Percentiles rank a stretch among this genome's conserved stretches.
Conservation (phyloP, 2,888 invertebrate genomes). For the Diarsia dahlii region DNA sequence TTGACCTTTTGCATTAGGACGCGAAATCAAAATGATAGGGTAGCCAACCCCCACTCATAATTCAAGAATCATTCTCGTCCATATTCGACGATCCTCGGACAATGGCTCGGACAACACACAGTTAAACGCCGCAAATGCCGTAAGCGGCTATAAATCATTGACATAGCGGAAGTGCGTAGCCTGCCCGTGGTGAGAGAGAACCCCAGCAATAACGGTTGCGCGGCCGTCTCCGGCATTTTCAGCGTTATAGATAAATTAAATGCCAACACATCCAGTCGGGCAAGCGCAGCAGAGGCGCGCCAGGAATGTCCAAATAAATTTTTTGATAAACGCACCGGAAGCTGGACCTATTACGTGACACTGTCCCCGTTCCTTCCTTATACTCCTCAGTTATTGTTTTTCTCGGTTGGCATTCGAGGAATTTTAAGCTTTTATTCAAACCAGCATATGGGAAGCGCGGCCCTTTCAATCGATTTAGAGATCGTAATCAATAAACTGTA, state of each 20-base stretch:
- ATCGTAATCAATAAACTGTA: slow-evolving; percentile 86
- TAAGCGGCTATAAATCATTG: slow-evolving; percentile 88
- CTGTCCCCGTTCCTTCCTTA: slow-evolving; percentile 84
- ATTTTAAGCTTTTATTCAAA: slow-evolving; percentile 83
- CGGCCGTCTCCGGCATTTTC: slow-evolving; percentile 84
- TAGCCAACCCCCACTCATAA: slow-evolving; percentile 82
- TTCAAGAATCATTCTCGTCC: slow-evolving; percentile 85
- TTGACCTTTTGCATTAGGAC: slow-evolving; percentile 83
- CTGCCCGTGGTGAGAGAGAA: slow-evolving; percentile 76
- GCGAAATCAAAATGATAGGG: slow-evolving; percentile 83
- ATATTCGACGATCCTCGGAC: slow-evolving; percentile 85
- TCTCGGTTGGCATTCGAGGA: slow-evolving; percentile 82
- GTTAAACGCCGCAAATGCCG: slow-evolving; percentile 86
- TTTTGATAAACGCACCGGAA: slow-evolving; percentile 90
- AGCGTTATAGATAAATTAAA: slow-evolving; percentile 89
- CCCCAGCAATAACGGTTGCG: slow-evolving; percentile 86
- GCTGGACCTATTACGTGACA: slow-evolving; percentile 88
- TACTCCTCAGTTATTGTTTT: slow-evolving; percentile 87
- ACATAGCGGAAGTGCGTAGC: slow-evolving; percentile 89
- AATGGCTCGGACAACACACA: slow-evolving; percentile 87
- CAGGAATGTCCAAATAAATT: slow-evolving; percentile 89
- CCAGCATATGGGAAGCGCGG: slow-evolving; percentile 87
- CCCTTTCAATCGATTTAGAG: slow-evolving; percentile 87
- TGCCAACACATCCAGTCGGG: slow-evolving; percentile 86
- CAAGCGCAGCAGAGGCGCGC: slow-evolving; percentile 83